Conservation (phyloP, 2,113 vertebrate species). For the Ceratotherium simum region DNA sequence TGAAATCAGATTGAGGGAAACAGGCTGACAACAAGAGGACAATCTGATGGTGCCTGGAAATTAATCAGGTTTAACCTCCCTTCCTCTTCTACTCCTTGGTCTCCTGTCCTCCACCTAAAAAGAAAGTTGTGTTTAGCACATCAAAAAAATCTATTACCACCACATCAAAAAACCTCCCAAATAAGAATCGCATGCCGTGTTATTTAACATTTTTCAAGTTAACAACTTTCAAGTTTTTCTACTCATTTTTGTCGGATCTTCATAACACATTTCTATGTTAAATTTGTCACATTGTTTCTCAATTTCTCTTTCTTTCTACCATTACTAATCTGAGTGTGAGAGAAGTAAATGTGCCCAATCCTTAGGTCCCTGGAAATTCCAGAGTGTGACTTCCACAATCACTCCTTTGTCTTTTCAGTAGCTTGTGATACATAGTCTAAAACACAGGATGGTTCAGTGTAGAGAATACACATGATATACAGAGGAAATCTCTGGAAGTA, state of each 20-base stretch:
- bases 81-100: neutral
- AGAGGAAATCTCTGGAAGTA: constrained; percentile 37
- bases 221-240: constrained; percentile 49
- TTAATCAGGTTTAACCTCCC: neutral
- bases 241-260: constrained; percentile 61
- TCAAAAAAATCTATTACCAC: constrained; percentile 42
- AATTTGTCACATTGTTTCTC: constrained; percentile 64
- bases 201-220: constrained; percentile 68
- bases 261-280: constrained; percentile 54
- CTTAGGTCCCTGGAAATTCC: neutral
- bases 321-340: constrained; percentile 1
- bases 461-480: neutral
- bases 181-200: constrained; percentile 34
- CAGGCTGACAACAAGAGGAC: neutral
- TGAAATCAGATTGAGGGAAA: constrained; percentile 1
- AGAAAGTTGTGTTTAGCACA: constrained; percentile 28
- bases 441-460: neutral
- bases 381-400: neutral
- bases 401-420: neutral
- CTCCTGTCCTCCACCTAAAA: neutral
- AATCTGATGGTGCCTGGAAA: neutral
- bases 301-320: constrained; percentile 20
- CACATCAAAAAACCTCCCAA: constrained; percentile 53
- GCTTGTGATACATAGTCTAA: neutral
- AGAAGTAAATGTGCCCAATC: neutral